Evolutionary conservation across 1,140 invertebrate genomes (phyloP).

Genomic region (Tetraneura akinire): DNA sequence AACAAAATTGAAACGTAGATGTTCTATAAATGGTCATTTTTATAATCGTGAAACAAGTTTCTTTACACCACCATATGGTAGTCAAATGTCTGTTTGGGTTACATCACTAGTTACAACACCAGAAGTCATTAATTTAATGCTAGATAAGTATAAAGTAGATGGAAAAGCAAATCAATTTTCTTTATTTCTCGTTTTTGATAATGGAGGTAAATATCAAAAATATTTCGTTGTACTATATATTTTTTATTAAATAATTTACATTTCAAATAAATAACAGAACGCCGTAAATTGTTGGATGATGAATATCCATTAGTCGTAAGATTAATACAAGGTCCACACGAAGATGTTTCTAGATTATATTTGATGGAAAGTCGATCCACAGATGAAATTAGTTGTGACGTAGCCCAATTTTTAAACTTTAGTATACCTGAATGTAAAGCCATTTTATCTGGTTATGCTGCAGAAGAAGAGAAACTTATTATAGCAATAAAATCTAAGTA

Average conservation of each 20-base stretch:
- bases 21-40: constrained; percentile 86
- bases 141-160: constrained; percentile 87
- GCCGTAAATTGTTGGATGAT: constrained; percentile 72
- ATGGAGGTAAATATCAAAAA: constrained; percentile 67
- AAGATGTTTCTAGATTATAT: constrained; percentile 78
- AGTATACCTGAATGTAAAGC: constrained; percentile 76
- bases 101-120: constrained; percentile 77
- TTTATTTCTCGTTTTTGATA: constrained; percentile 78
- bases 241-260: background rate
- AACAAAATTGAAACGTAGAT: constrained; percentile 72
- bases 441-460: constrained; percentile 75
- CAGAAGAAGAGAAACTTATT: constrained; percentile 76
- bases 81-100: constrained; percentile 83
- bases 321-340: constrained; percentile 78
- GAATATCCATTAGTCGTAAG: constrained; percentile 79
- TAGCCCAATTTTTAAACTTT: constrained; percentile 82
- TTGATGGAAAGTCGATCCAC: constrained; percentile 75
- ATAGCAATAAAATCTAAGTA: constrained; percentile 73
- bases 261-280: constrained; percentile 62
- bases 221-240: constrained; percentile 11
- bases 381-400: constrained; percentile 74
- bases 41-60: constrained; percentile 86
- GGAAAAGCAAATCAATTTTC: constrained; percentile 78
- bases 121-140: constrained; percentile 80
- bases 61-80: constrained; percentile 82